Base-by-base conservation (phyloP, 2,797 vertebrate genomes). In the Lophius americanus region DNA sequence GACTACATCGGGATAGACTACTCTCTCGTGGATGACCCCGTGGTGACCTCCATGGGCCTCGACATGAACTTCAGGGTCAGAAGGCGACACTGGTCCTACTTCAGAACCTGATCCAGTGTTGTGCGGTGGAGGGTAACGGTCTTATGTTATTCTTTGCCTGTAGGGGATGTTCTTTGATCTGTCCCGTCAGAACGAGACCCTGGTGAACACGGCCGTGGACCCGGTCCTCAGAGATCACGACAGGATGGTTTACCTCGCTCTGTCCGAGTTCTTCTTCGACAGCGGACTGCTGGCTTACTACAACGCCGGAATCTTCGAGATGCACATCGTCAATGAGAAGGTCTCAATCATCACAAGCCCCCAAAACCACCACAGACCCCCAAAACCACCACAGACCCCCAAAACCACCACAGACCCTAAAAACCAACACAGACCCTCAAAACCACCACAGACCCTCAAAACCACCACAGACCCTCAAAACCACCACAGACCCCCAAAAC, bases 221-320 rank as follows among this genome's bases (percentile, higher is more conserved):
- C 96, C 96, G 0, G 76, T 94, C 44, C 89, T 98, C 84, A 91
- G 84, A 51, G 94, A 96, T 72, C 94, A 94, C 0, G 93, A 97
- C 63, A 92, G 95, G 39, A 99, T 99, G 98, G 95, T 99, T n/a
- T 98, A 99, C 0, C 85, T 98, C 2, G 95, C 95, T 4, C 93
- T 99, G 62, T 98, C 97, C 0, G 97, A 99, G 85, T 97, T 94
- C 84, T 99, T 99, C 90, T 99, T 99, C 0, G 96, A 99, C 83
- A 97, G 97, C 0, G 97, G 95, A 14, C 92, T 99, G 93, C 94
- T 92, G 0, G 87, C 96, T 0, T 99, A 99, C 86, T 97, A 92
- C 91, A 93, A 58, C 62, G 96, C 94, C 0, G 95, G 93, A 0
- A 83, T 95, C 23, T 94, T 99, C 80, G 82, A 87, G 77, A 93